Evolutionary conservation across 2,888 invertebrate species (phyloP).

Genomic region (Steinernema carpocapsae): DNA sequence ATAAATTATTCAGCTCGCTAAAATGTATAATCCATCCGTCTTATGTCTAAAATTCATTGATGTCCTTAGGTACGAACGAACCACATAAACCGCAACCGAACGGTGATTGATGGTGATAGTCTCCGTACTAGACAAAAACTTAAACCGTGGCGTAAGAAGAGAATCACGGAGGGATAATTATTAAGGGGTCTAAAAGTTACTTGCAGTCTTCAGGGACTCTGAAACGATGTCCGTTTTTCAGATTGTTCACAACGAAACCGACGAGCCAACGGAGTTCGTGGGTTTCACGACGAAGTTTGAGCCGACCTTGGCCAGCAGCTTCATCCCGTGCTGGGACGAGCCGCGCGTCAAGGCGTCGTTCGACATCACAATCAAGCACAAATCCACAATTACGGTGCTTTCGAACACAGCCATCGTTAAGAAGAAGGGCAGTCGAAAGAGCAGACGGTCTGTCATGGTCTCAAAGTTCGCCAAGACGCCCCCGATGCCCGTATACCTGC

Average conservation of each 20-base stretch:
- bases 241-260: constrained; percentile 24
- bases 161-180: no score
- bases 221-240: neutral
- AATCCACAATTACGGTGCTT: constrained; percentile 43
- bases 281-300: constrained; percentile 67
- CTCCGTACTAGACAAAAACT: no score
- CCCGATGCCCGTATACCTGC: constrained; percentile 71
- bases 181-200: no score
- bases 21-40: no score
- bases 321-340: constrained; percentile 67
- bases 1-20: no score
- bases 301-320: constrained; percentile 62
- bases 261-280: constrained; percentile 36
- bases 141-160: no score
- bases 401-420: constrained; percentile 43
- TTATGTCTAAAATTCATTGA: no score
- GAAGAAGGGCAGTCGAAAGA: constrained; percentile 34
- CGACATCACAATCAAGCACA: constrained; percentile 58
- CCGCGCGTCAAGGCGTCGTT: constrained; percentile 63
- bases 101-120: no score
- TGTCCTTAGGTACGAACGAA: no score
- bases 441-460: constrained; percentile 17
- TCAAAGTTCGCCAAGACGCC: constrained; percentile 68
- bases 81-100: no score
- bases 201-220: no score